Evolutionary conservation across 1,140 invertebrate genomes (phyloP), one percentile per base, ranked within the genome.

Genomic region (Hyles euphorbiae): DNA sequence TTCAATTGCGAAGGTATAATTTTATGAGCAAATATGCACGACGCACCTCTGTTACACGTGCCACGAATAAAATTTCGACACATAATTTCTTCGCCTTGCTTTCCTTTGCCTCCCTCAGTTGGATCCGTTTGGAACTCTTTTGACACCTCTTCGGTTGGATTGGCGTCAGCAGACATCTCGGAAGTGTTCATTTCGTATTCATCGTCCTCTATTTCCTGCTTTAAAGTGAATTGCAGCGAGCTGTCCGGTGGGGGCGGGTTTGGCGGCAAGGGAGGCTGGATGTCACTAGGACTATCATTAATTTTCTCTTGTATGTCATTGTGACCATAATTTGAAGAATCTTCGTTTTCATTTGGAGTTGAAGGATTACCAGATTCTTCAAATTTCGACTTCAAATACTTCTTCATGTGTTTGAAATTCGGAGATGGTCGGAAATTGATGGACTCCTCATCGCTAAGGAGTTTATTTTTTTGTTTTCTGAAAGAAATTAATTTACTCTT

Each of bases 381-480:
- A 55, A 76, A 72, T 63, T 81, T 83, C 0, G 62, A 76, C 44
- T 71, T 76, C 8, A 83, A 69, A 54, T 73, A 84, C 49, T 86
- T 85, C 68, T 81, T 84, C 79, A 86, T 87, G 43, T 74, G 74
- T 72, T 77, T 77, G 51, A 80, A 75, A 63, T 77, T 74, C 33
- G 72, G 69, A 3, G 77, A 79, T 40, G 81, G 63, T 50, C 66
- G 58, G 60, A 81, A 81, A 12, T 76, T 77, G 40, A 83, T 78
- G 8, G 36, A 5, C 36, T 40, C 36, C 4, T 40, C 36, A 40
- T 40, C 36, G 8, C 8, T 5, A 40, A 5, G 36, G 5, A 8
- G 4, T 8, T 40, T 40, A 40, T 40, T 40, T 5, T 40, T 40
- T 40, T 40, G 36, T 40, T 40, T 5, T 40, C 36, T 40, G 36